phyloP scores from a whole-genome alignment of 2,888 invertebrate genomes.

The Cataglyphis altisquamis region DNA sequence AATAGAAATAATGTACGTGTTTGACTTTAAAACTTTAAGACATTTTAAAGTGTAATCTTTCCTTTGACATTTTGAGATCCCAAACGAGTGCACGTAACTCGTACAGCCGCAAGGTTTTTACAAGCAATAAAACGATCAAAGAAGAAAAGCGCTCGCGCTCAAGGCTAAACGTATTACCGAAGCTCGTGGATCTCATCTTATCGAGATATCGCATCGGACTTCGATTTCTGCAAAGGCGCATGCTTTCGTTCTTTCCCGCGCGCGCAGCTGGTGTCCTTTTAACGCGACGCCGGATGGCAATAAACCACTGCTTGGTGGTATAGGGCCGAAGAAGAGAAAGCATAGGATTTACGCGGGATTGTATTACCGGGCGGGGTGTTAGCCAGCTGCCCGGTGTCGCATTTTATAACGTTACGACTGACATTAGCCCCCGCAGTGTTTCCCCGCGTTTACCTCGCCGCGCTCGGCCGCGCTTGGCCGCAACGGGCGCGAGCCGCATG shows the following conservation, averaged over 20 bases:
- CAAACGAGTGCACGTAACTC: neutral
- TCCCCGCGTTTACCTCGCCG: conserved; percentile 30
- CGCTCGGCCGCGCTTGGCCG: conserved; percentile 53
- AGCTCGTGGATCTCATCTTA: conserved; percentile 34
- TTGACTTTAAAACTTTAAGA: neutral
- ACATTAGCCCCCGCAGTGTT: conserved; percentile 68
- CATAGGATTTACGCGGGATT: conserved; percentile 80
- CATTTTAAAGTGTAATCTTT: neutral
- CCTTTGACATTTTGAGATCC: neutral
- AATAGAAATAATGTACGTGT: neutral
- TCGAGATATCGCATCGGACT: conserved; percentile 42
- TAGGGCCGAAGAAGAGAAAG: conserved; percentile 62
- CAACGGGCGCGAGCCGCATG: conserved; percentile 36
- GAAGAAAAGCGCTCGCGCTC: neutral
- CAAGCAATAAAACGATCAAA: neutral
- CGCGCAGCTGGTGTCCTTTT: conserved; percentile 68
- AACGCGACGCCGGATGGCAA: conserved; percentile 71
- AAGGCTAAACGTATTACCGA: conserved; percentile 2
- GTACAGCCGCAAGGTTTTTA: conserved; percentile 3
- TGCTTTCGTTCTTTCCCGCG: conserved; percentile 11
- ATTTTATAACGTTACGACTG: conserved; percentile 78
- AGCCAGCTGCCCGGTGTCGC: conserved; percentile 79
- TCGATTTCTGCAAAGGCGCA: conserved; percentile 54
- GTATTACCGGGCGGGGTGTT: conserved; percentile 74
- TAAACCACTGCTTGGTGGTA: conserved; percentile 69